Conservation (phyloP, 2,797 vertebrate genomes). For the Astyanax mexicanus region DNA sequence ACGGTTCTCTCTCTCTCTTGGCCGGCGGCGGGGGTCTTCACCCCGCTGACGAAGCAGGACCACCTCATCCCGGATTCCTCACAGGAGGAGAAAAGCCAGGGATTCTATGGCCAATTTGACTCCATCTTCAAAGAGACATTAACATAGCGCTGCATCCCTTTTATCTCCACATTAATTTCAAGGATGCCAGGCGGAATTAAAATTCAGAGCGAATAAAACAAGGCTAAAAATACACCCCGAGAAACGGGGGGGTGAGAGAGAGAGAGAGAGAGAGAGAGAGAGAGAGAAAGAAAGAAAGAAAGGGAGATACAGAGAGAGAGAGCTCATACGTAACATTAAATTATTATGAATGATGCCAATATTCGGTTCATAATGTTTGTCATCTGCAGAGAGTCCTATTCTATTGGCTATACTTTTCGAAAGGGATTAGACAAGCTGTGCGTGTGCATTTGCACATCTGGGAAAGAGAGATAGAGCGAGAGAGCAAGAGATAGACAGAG, state of each 20-base stretch:
- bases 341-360: too few species aligned
- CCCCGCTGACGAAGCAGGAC: slow-evolving; percentile 75
- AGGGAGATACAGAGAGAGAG: too few species aligned
- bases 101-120: slow-evolving; percentile 74
- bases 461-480: too few species aligned
- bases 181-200: slow-evolving; percentile 74
- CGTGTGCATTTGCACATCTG: too few species aligned
- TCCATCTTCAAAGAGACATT: slow-evolving; percentile 81
- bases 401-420: too few species aligned
- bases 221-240: slow-evolving; percentile 62
- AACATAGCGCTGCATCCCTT: slow-evolving; percentile 73
- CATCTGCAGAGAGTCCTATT: too few species aligned
- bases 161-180: slow-evolving; percentile 76
- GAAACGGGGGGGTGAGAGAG: slow-evolving; percentile 39
- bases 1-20: slow-evolving; percentile 57
- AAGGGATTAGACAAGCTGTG: too few species aligned
- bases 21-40: slow-evolving; percentile 55
- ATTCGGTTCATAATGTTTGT: too few species aligned
- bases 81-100: slow-evolving; percentile 67
- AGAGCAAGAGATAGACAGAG: slow-evolving; percentile 41
- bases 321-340: too few species aligned
- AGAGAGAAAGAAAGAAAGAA: not conserved
- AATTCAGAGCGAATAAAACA: slow-evolving; percentile 65
- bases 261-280: not conserved
- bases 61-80: slow-evolving; percentile 62